Conservation (phyloP, 2,797 vertebrate genomes). For the Sebastes minor region DNA sequence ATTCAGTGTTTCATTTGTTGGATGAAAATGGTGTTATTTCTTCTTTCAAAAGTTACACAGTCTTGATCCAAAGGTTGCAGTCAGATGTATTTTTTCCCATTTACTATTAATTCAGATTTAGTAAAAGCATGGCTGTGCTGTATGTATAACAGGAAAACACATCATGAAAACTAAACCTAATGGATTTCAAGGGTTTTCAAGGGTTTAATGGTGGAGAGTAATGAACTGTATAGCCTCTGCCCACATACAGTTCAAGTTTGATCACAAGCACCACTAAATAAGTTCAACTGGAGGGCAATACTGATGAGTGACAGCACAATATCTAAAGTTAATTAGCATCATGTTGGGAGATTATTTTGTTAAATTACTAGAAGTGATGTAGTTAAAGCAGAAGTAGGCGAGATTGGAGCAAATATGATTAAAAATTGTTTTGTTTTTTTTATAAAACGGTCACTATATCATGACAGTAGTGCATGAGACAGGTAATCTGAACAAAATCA, state of each 20-base stretch:
- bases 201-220: background rate
- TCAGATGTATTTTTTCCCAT: background rate
- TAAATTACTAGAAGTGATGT: background rate
- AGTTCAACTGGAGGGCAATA: background rate
- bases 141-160: background rate
- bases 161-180: background rate
- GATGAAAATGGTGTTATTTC: background rate
- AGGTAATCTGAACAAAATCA: too few species aligned
- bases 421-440: fast-evolving
- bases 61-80: background rate
- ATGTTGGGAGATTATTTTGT: background rate
- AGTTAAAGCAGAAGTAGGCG: background rate
- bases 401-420: too few species aligned
- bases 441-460: too few species aligned
- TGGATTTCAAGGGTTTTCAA: background rate
- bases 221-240: background rate
- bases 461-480: too few species aligned
- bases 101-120: background rate
- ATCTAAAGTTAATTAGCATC: background rate
- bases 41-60: background rate
- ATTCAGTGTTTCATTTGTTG: background rate
- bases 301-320: background rate
- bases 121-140: too few species aligned
- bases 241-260: background rate
- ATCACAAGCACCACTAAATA: background rate